Percentiles rank a stretch among this genome's conserved stretches.
Conservation (phyloP, 2,113 vertebrate species). For the Smithornis capensis region DNA sequence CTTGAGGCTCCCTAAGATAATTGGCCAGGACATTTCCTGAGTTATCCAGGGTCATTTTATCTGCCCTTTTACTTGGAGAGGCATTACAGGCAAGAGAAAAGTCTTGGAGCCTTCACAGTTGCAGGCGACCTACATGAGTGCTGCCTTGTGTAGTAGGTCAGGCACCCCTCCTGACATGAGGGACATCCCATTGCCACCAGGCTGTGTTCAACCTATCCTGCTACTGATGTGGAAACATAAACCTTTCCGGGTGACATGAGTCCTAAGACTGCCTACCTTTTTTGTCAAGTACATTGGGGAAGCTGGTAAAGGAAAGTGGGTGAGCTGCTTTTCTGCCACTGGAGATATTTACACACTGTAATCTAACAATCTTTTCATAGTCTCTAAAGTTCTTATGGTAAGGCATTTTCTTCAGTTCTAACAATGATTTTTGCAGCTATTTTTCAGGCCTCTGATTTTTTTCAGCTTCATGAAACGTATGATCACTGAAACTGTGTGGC, state of each 20-base stretch:
- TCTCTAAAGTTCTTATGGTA: background rate
- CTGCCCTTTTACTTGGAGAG: conserved; percentile 55
- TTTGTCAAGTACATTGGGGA: background rate
- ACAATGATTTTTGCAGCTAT: background rate
- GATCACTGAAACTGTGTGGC: background rate
- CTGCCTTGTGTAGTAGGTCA: background rate
- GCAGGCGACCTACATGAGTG: background rate
- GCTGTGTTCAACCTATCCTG: background rate
- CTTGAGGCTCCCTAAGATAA: conserved; percentile 63
- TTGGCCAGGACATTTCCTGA: conserved; percentile 42
- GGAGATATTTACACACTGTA: background rate
- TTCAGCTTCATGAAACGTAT: background rate
- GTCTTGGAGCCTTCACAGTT: conserved; percentile 51
- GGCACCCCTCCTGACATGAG: conserved; percentile 1
- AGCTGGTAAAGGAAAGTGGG: background rate
- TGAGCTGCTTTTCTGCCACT: background rate
- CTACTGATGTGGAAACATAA: conserved; percentile 12
- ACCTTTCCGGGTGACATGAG: background rate
- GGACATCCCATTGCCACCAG: background rate
- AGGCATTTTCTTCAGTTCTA: background rate
- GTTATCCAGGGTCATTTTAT: conserved; percentile 49
- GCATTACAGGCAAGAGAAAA: conserved; percentile 42
- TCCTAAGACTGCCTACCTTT: background rate
- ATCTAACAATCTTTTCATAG: background rate
- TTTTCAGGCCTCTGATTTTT: background rate